A percentile compares a stretch with the other conserved stretches of the same genome.
Conservation (phyloP, 1,140 invertebrate genomes). For the Drusus annulatus region DNA sequence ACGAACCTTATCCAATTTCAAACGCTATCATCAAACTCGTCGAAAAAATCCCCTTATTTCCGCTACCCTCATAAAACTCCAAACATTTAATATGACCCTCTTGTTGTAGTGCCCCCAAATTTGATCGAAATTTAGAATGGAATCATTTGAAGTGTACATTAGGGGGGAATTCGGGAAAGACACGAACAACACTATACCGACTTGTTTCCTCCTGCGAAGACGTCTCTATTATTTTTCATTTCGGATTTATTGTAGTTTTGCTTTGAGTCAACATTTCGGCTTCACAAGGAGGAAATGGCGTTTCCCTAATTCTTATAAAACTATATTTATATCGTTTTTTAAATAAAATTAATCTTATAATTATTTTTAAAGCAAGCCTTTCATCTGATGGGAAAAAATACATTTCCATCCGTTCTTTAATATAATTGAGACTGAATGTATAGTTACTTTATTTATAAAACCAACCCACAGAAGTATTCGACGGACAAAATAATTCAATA, state of each 20-base stretch:
- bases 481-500: too few species aligned
- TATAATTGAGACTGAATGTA: too few species aligned
- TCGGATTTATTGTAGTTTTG: not conserved
- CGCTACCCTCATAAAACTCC: not conserved
- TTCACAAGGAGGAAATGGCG: too few species aligned
- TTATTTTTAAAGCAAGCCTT: too few species aligned
- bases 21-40: not conserved
- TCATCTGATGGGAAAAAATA: too few species aligned
- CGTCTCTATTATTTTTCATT: not conserved
- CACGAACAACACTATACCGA: conserved; percentile 37
- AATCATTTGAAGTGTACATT: conserved; percentile 6
- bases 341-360: too few species aligned
- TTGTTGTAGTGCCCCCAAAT: not conserved
- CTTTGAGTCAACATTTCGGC: not conserved
- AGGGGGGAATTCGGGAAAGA: conserved; percentile 5
- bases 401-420: too few species aligned
- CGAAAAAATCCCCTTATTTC: not conserved
- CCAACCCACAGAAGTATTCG: too few species aligned
- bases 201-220: conserved; percentile 3
- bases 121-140: not conserved
- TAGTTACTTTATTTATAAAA: too few species aligned
- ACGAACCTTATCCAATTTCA: not conserved
- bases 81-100: not conserved
- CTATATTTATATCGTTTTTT: too few species aligned
- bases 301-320: too few species aligned